Evolutionary conservation across 2,113 vertebrate species (phyloP), one percentile per base, ranked within the genome.

Genomic region (Tragelaphus imberbis): DNA sequence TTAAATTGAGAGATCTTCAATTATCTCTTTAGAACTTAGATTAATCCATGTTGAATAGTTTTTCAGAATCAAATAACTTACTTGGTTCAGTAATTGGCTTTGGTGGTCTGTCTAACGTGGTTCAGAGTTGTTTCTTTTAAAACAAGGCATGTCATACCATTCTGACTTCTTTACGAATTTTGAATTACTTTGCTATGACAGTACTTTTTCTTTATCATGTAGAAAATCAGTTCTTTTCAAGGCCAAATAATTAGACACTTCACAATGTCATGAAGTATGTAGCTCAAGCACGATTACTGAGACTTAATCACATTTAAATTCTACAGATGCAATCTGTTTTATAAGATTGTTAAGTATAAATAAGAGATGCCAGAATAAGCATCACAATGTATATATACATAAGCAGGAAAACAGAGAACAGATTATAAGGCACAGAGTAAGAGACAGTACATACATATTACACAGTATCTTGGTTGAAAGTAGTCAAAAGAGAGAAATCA

Each of bases 31-130:
- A 97, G 55, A 68, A 93, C 53, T 85, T 98, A 96, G 87, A 98
- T 92, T 97, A 94, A 97, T 96, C 84, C 88, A 63, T 68, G 94
- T 98, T 98, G 97, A 95, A 71, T 80, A 98, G 80, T 93, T 96
- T 91, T 98, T 97, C 96, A 95, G 89, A 98, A 96, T 55, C 6
- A 94, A 95, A 96, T 94, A 94, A 7, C 0, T 87, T 97, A 95
- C 71, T 97, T 89, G 65, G n/a, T 93, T 94, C 49, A 90, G 36
- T 98, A 98, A 98, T 98, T 98, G 85, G 88, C 98, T 98, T 98
- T 90, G 65, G 92, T 97, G 93, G 77, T 97, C 92, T 92, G 36
- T 96, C 65, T 97, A 93, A 61, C 65, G 40, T 88, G 95, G 88
- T 97, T 98, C 96, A 97, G 91, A 59, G 88, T 97, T 97, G 47